These are phyloP conservation scores for Porphyrio hochstetteri DNA, from an alignment of 2,113 vertebrate species.

Conservation along the genomic window DNA sequence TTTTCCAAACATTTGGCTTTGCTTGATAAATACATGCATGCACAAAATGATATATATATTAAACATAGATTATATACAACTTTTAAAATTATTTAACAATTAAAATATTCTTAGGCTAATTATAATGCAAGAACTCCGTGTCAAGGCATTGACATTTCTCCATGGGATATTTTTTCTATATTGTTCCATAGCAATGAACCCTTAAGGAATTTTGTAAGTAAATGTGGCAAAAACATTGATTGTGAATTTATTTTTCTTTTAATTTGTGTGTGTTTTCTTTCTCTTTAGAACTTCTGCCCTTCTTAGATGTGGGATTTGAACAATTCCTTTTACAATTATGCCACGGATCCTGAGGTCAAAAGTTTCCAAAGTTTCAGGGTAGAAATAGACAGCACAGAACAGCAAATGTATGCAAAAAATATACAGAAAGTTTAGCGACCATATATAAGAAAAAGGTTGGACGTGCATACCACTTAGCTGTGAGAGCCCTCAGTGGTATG, in stretches of 20 bases:
- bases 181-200: slow-evolving; percentile 52
- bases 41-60: background rate
- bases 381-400: slow-evolving; percentile 43
- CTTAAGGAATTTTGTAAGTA: slow-evolving; percentile 54
- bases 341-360: slow-evolving; percentile 64
- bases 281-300: slow-evolving; percentile 52
- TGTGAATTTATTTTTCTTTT: slow-evolving; percentile 72
- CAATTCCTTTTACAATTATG: slow-evolving; percentile 55
- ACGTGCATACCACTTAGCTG: background rate
- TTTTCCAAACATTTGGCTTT: slow-evolving; percentile 4
- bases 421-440: slow-evolving; percentile 34
- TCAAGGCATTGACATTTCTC: slow-evolving; percentile 22
- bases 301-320: slow-evolving; percentile 57
- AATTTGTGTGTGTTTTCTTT: slow-evolving; percentile 68
- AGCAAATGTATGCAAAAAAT: slow-evolving; percentile 66
- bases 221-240: slow-evolving; percentile 59
- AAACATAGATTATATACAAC: background rate
- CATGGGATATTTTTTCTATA: background rate
- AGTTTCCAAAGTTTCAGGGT: slow-evolving; percentile 46
- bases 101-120: slow-evolving; percentile 24
- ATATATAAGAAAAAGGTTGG: background rate
- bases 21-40: background rate
- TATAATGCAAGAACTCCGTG: background rate
- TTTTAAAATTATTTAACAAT: background rate
- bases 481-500: background rate